Evolutionary conservation across 2,888 invertebrate species (phyloP).

Genomic region (Aspidiotus rigidus): DNA sequence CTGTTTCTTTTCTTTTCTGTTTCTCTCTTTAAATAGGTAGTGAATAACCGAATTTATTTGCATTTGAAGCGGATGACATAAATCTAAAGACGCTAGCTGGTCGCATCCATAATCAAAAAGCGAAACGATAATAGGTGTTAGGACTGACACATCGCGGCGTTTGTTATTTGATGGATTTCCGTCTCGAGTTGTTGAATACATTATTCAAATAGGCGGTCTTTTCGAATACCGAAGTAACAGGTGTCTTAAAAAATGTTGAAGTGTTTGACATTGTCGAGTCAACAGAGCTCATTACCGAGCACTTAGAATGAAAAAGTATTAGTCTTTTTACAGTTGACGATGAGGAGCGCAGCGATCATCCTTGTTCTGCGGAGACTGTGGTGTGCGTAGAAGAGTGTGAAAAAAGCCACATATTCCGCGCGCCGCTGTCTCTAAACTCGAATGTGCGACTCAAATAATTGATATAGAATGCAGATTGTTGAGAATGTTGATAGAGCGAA

Average conservation of each 20-base stretch:
- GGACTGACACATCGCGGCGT: conserved; percentile 32
- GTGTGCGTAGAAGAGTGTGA: background rate
- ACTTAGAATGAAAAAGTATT: conserved; percentile 26
- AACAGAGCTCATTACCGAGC: conserved; percentile 31
- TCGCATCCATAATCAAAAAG: conserved; percentile 32
- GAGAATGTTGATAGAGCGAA: too few species aligned
- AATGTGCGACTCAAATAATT: conserved; percentile 27
- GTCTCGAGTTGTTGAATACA: conserved; percentile 31
- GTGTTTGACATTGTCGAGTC: conserved; percentile 32
- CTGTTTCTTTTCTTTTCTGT: conserved; percentile 6
- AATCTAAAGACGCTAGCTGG: conserved; percentile 27
- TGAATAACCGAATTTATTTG: conserved; percentile 33
- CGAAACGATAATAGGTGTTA: conserved; percentile 32
- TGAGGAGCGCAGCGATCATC: conserved; percentile 6
- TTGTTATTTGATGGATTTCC: conserved; percentile 33
- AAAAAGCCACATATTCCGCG: background rate
- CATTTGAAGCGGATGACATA: conserved; percentile 33
- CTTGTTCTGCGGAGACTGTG: background rate
- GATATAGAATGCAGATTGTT: conserved; percentile 32
- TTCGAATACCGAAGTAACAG: conserved; percentile 25
- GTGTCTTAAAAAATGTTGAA: conserved; percentile 33
- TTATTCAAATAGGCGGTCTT: conserved; percentile 31
- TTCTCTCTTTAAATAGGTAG: conserved; percentile 15
- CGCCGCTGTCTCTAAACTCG: background rate
- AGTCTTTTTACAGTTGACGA: conserved; percentile 16